phyloP scores from a whole-genome alignment of 1,140 invertebrate genomes.

The Calosoma granatense region DNA sequence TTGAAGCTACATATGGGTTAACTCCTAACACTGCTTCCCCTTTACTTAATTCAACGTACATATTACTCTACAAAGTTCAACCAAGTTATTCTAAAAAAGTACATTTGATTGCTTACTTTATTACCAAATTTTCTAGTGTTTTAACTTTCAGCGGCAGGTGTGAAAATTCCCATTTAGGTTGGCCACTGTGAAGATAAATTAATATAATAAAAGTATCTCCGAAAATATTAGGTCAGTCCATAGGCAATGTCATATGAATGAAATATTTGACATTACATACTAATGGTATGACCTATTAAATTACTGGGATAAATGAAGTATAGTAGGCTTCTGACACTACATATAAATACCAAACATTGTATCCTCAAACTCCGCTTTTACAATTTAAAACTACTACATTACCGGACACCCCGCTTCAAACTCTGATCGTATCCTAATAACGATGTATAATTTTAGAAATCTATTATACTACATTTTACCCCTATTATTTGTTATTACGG shows the following conservation, averaged over 20 bases:
- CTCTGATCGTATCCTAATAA: too few species aligned
- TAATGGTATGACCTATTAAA: too few species aligned
- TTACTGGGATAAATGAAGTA: too few species aligned
- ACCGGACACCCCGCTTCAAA: too few species aligned
- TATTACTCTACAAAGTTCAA: conserved; percentile 41
- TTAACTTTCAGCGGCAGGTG: conserved; percentile 79
- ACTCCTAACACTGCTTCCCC: conserved; percentile 59
- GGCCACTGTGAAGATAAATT: conserved; percentile 42
- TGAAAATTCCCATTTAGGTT: conserved; percentile 75
- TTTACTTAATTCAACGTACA: conserved; percentile 55
- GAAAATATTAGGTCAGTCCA: too few species aligned
- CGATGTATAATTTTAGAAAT: too few species aligned
- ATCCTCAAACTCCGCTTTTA: too few species aligned
- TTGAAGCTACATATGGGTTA: conserved; percentile 45
- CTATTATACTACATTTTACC: too few species aligned
- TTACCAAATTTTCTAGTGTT: conserved; percentile 67
- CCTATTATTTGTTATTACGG: background rate
- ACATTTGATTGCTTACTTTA: conserved; percentile 13
- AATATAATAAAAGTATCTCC: conserved; percentile 16
- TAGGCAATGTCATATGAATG: too few species aligned
- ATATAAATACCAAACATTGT: too few species aligned
- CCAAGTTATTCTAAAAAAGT: conserved; percentile 13
- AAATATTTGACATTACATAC: background rate
- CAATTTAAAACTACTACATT: too few species aligned
- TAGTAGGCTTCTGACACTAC: too few species aligned